These are phyloP conservation scores for Dipodomys stephensi DNA, from an alignment of 2,113 vertebrate genomes.

Conservation along the genomic window DNA sequence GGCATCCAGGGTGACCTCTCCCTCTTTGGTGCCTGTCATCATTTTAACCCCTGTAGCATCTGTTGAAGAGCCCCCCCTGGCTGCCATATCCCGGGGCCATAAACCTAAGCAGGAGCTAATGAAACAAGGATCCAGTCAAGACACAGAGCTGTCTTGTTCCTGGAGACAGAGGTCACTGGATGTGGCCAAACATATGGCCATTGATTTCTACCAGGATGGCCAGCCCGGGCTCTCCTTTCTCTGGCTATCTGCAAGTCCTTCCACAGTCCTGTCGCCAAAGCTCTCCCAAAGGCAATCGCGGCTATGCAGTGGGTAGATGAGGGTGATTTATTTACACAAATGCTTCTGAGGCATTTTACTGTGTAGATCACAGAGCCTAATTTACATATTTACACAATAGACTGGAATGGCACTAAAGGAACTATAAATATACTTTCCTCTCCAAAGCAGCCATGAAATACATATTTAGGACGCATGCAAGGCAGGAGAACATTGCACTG, in stretches of 20 bases:
- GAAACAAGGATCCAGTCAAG: accelerated
- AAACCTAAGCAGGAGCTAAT: neutral
- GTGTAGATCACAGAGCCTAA: slow-evolving; percentile 42
- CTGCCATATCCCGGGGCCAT: neutral
- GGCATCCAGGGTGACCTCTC: slow-evolving; percentile 39
- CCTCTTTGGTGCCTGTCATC: slow-evolving; percentile 26
- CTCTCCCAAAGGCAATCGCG: neutral
- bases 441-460: slow-evolving; percentile 49
- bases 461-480: neutral
- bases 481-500: neutral
- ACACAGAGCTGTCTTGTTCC: neutral
- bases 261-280: neutral
- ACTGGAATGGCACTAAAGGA: slow-evolving; percentile 58
- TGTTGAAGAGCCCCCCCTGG: neutral
- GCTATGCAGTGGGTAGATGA: neutral
- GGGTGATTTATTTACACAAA: slow-evolving; percentile 61
- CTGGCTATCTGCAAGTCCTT: neutral
- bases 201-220: accelerated
- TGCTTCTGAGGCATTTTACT: slow-evolving; percentile 55
- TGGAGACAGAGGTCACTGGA: neutral
- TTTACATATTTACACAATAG: slow-evolving; percentile 71
- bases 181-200: accelerated
- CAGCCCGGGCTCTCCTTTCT: neutral
- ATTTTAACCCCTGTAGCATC: neutral
- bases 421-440: slow-evolving; percentile 59